phyloP scores from a whole-genome alignment of 2,113 vertebrate genomes.

The Apus apus region DNA sequence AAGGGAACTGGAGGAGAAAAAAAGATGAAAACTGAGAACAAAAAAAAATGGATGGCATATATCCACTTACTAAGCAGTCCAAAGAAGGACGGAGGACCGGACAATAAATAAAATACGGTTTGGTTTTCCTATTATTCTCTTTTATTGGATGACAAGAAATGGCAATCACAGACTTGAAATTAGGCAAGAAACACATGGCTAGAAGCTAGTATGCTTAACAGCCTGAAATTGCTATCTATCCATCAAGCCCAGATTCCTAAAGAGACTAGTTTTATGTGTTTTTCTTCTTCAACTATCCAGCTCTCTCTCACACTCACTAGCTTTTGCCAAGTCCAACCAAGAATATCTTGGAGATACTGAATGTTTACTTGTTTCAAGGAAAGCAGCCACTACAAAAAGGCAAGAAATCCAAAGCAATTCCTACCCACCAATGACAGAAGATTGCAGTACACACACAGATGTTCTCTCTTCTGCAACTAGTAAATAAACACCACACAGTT shows the following conservation, averaged over 20 bases:
- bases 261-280: neutral
- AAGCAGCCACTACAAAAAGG: neutral
- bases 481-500: neutral
- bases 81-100: neutral
- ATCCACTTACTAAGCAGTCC: neutral
- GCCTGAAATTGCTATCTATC: neutral
- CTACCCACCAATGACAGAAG: neutral
- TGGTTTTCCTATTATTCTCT: neutral
- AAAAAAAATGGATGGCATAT: neutral
- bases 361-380: constrained; percentile 6
- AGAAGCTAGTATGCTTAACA: neutral
- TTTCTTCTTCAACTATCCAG: neutral
- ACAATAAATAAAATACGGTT: neutral
- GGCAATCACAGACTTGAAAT: neutral
- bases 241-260: neutral
- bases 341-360: neutral
- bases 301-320: neutral
- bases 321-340: neutral
- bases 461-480: constrained; percentile 39
- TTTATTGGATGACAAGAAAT: neutral
- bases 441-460: constrained; percentile 22
- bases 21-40: neutral
- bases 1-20: neutral
- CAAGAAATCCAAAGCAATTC: constrained; percentile 27
- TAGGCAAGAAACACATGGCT: neutral